Percentiles rank a stretch among this genome's conserved stretches.
These are phyloP conservation scores for Lacerta bilineata DNA, from an alignment of 2,797 vertebrate genomes.

Conservation along the genomic window DNA sequence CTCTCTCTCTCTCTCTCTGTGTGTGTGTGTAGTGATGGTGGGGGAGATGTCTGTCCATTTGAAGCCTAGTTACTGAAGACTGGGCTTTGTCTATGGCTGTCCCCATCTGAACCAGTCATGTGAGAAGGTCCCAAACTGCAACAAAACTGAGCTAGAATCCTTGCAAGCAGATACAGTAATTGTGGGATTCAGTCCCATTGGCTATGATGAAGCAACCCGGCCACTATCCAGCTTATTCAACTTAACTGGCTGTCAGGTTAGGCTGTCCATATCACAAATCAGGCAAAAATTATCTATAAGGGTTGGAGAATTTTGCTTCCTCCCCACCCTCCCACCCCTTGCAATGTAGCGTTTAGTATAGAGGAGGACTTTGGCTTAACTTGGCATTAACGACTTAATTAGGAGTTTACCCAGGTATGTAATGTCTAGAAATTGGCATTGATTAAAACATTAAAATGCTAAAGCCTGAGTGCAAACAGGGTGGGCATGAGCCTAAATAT, in stretches of 20 bases:
- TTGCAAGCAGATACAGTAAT: background rate
- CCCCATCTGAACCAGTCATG: background rate
- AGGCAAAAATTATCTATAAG: background rate
- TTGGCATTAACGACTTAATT: constrained; percentile 29
- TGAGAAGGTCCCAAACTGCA: background rate
- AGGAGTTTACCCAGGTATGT: constrained; percentile 8
- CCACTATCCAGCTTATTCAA: background rate
- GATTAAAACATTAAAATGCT: constrained; percentile 22
- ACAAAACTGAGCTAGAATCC: background rate
- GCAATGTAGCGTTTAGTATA: background rate
- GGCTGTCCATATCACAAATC: constrained; percentile 13
- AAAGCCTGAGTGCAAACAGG: background rate
- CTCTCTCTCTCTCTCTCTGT: no score
- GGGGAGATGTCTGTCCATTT: background rate
- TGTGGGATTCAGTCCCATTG: background rate
- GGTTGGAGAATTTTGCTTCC: background rate
- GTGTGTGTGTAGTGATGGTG: no score
- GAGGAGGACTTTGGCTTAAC: background rate
- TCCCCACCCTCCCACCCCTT: background rate
- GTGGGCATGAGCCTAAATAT: background rate
- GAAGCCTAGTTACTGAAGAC: background rate
- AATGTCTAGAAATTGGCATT: constrained; percentile 24
- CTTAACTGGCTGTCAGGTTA: background rate
- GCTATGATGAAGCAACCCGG: background rate
- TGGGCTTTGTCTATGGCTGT: background rate